phyloP scores from a whole-genome alignment of 2,888 invertebrate species.

The Drosophila merina region DNA sequence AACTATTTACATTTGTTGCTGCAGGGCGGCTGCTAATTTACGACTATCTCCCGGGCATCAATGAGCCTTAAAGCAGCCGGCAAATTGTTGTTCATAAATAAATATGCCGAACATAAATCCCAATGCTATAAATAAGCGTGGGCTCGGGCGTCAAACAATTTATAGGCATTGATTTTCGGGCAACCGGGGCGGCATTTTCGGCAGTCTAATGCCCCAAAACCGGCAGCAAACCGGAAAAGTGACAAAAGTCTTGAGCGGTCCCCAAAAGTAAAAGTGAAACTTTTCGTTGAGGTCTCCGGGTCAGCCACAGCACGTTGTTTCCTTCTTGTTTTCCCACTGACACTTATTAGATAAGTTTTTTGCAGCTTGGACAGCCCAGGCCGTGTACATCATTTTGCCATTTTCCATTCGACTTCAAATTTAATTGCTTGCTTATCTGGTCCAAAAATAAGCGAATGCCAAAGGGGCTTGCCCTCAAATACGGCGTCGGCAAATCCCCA shows the following conservation, averaged over 20 bases:
- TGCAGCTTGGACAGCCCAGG: conserved; percentile 10
- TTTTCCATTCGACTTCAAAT: conserved; percentile 48
- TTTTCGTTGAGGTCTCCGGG: conserved; percentile 49
- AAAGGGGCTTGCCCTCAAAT: conserved; percentile 6
- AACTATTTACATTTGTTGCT: conserved; percentile 79
- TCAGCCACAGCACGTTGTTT: conserved; percentile 59
- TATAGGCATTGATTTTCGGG: conserved; percentile 71
- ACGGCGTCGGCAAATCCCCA: conserved; percentile 51
- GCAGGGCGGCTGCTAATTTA: conserved; percentile 63
- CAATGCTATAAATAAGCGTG: conserved; percentile 62
- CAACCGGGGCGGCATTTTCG: background rate
- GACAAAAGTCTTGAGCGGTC: conserved; percentile 46
- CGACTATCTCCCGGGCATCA: conserved; percentile 52
- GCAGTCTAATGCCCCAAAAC: background rate
- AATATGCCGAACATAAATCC: conserved; percentile 72
- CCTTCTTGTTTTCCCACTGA: conserved; percentile 54
- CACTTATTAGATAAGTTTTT: conserved; percentile 81
- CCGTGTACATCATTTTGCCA: conserved; percentile 63
- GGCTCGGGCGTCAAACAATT: conserved; percentile 59
- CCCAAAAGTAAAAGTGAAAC: conserved; percentile 58
- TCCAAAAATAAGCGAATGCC: conserved; percentile 46
- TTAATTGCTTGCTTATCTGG: conserved; percentile 68
- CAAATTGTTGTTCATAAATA: conserved; percentile 77
- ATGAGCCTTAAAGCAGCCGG: conserved; percentile 69
- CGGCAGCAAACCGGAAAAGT: conserved; percentile 39